Percentiles rank a stretch among this genome's conserved stretches.
These are phyloP conservation scores for Telmatochromis sp. DNA, from an alignment of 2,113 vertebrate genomes.

Conservation along the genomic window DNA sequence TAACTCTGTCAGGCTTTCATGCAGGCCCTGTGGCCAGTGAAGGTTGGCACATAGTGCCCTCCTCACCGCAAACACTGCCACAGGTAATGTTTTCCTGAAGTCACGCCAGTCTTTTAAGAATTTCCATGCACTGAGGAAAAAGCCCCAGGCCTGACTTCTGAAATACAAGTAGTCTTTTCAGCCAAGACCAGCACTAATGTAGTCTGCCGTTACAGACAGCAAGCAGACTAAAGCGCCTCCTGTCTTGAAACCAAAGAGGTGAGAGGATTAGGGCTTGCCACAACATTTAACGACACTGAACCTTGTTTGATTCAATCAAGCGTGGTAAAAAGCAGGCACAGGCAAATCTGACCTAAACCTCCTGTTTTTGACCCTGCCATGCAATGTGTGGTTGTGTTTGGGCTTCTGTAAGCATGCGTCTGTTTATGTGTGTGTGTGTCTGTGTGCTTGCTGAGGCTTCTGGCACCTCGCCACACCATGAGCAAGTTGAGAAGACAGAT, in stretches of 20 bases:
- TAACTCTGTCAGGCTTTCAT: slow-evolving; percentile 58
- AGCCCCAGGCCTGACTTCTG: slow-evolving; percentile 37
- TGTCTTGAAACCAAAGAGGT: slow-evolving; percentile 45
- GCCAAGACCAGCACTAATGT: slow-evolving; percentile 49
- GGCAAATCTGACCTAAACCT: slow-evolving; percentile 32
- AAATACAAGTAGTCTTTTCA: slow-evolving; percentile 71
- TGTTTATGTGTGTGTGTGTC: neutral
- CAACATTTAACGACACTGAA: slow-evolving; percentile 55
- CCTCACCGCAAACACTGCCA: slow-evolving; percentile 56
- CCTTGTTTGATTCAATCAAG: slow-evolving; percentile 69
- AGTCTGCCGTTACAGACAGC: slow-evolving; percentile 40
- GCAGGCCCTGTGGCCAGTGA: slow-evolving; percentile 44
- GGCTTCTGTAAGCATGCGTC: neutral
- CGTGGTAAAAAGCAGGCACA: slow-evolving; percentile 45
- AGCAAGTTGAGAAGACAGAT: slow-evolving; percentile 23
- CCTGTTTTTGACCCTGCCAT: slow-evolving; percentile 36
- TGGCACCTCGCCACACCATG: slow-evolving; percentile 27
- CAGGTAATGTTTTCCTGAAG: slow-evolving; percentile 72
- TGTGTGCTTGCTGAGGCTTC: neutral
- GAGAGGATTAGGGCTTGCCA: slow-evolving; percentile 64
- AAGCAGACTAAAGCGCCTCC: slow-evolving; percentile 46
- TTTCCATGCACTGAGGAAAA: slow-evolving; percentile 65
- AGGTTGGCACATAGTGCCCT: slow-evolving; percentile 55
- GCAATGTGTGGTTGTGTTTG: neutral
- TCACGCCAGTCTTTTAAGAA: slow-evolving; percentile 62